Conservation (phyloP, 2,113 vertebrate genomes). For the Perca fluviatilis region DNA sequence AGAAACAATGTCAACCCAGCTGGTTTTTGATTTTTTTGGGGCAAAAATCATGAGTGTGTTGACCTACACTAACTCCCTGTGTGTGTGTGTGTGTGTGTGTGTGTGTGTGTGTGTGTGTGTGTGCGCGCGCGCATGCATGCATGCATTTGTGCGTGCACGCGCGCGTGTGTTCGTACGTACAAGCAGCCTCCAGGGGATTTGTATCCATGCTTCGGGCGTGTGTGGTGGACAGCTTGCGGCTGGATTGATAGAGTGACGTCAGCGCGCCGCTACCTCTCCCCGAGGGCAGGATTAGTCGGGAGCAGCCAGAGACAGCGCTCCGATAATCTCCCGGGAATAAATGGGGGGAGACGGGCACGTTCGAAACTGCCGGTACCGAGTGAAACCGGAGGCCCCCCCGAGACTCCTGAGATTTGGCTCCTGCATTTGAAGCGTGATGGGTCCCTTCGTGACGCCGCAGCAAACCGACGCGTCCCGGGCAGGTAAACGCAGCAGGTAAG, state of each 20-base stretch:
- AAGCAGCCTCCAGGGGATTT: constrained; percentile 71
- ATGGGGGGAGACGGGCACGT: constrained; percentile 73
- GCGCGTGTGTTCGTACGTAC: constrained; percentile 3
- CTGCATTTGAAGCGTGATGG: constrained; percentile 50
- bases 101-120: constrained; percentile 29
- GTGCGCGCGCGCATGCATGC: neutral
- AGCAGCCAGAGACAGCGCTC: constrained; percentile 76
- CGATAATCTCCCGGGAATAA: constrained; percentile 81
- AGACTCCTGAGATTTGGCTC: constrained; percentile 21
- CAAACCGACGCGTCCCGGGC: constrained; percentile 48
- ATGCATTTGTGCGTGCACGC: neutral
- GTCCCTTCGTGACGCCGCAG: constrained; percentile 43
- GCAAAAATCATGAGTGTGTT: constrained; percentile 26
- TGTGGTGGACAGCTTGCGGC: constrained; percentile 73
- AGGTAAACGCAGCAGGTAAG: constrained; percentile 76
- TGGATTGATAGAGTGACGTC: constrained; percentile 82
- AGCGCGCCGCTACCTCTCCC: constrained; percentile 80
- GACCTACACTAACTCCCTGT: constrained; percentile 3
- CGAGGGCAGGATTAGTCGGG: constrained; percentile 81
- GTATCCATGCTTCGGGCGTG: constrained; percentile 49
- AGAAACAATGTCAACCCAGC: neutral
- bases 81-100: constrained; percentile 29
- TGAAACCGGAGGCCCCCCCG: constrained; percentile 42
- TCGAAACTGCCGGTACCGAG: constrained; percentile 63
- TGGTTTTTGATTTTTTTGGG: neutral